Evolutionary conservation across 2,888 invertebrate species (phyloP).

Genomic region (Drosophila neoperkinsi): DNA sequence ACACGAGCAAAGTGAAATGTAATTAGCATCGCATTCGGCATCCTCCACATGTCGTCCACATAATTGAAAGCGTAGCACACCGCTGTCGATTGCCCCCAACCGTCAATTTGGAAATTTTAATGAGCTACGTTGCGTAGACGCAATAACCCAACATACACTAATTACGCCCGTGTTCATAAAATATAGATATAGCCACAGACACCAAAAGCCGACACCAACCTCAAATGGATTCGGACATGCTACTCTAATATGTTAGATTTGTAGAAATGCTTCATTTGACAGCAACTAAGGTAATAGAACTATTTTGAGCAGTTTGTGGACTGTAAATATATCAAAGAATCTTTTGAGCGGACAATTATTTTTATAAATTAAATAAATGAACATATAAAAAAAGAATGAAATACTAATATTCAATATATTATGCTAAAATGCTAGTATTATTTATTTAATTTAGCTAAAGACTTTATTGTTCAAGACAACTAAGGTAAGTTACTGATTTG

Average conservation of each 20-base stretch:
- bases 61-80: conserved; percentile 46
- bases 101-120: conserved; percentile 54
- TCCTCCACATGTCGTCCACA: conserved; percentile 34
- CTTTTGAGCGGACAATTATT: not conserved
- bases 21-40: conserved; percentile 56
- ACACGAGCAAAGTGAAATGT: conserved; percentile 53
- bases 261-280: not conserved
- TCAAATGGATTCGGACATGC: not conserved
- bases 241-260: not conserved
- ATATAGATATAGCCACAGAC: not conserved
- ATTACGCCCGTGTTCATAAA: conserved; percentile 29
- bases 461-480: too few species aligned
- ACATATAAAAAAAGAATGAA: not conserved
- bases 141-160: conserved; percentile 35
- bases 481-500: not conserved
- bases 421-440: not conserved
- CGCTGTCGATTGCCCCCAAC: not conserved
- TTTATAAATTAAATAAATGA: not conserved
- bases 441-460: not conserved
- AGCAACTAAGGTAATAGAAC: not conserved
- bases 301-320: not conserved
- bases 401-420: not conserved
- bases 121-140: conserved; percentile 67
- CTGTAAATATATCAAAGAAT: not conserved
- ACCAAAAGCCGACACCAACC: conserved; percentile 30